phyloP scores from a whole-genome alignment of 2,113 vertebrate species.

The Physeter macrocephalus region DNA sequence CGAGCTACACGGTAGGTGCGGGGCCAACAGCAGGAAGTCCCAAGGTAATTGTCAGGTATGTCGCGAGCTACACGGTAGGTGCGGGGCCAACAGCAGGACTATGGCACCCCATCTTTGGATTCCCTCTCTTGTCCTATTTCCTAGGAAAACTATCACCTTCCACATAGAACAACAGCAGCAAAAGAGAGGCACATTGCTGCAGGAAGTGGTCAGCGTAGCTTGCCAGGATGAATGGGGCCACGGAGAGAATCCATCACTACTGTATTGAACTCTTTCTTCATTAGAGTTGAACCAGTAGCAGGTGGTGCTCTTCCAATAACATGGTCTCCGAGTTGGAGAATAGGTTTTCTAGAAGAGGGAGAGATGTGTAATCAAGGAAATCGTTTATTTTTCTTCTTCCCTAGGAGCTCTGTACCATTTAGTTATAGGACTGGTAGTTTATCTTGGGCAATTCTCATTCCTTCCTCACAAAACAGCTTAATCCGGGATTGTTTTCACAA shows the following conservation, averaged over 20 bases:
- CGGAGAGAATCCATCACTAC: neutral
- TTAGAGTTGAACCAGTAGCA: conserved; percentile 6
- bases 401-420: conserved; percentile 12
- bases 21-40: neutral
- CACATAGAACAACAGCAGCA: neutral
- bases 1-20: neutral
- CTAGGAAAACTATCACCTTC: neutral
- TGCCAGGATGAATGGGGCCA: neutral
- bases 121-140: neutral
- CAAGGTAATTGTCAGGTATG: neutral
- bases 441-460: conserved; percentile 53
- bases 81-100: neutral
- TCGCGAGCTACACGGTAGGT: neutral
- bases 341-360: conserved; percentile 38
- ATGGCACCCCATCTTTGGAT: neutral
- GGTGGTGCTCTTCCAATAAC: neutral
- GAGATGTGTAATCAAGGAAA: conserved; percentile 49
- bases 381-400: conserved; percentile 54
- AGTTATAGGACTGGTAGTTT: conserved; percentile 42
- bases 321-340: neutral
- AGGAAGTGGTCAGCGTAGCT: neutral
- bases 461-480: conserved; percentile 49
- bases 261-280: conserved; percentile 25
- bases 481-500: conserved; percentile 45
- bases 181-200: neutral